Base-by-base conservation (phyloP, 2,888 invertebrate species). In the Leuctra nigra region DNA sequence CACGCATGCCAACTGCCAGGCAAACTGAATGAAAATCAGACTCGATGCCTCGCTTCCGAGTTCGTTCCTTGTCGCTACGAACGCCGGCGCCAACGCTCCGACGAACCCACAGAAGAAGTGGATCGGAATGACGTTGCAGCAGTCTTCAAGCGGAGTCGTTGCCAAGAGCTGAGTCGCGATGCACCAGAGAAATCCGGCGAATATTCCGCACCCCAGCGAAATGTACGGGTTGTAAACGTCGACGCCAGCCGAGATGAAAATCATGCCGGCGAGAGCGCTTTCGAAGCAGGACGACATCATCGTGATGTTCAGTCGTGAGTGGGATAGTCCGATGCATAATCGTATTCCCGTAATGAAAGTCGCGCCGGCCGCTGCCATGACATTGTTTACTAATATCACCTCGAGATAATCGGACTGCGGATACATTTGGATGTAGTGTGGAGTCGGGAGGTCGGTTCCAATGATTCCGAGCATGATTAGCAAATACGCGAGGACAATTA, bases 391-490 rank as follows among this genome's bases (percentile, higher is more conserved):
- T 7, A 64, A 33, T 11, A 63, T 59, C 14, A 62, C 38, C 2
- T 55, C 55, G n/a, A 25, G n/a, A n/a, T 52, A 55, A 22, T 54
- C 29, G n/a, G 13, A 7, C 2, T 38, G 39, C 7, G 1, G 1
- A 25, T 55, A 54, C 13, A 44, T 59, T 16, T 57, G 56, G 29
- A 59, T 47, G 18, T 60, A 59, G 33, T 38, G 56, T 13, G 58
- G 59, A 4, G 57, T 55, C 1, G 66, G 67, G 20, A 67, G 41
- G 48, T 58, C 59, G 16, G 65, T 60, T 6, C 62, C 69, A 65
- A 67, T 67, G 20, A 72, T 67, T 11, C 72, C 72, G 16, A 69
- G 41, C 20, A 72, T 65, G 9, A 72, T 63, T 16, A 73, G 62
- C n/a, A 70, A 52, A 38, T 71, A 68, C 4, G 73, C 73, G 7